phyloP scores from a whole-genome alignment of 1,140 invertebrate species.

The Scaptodrosophila lebanonensis region DNA sequence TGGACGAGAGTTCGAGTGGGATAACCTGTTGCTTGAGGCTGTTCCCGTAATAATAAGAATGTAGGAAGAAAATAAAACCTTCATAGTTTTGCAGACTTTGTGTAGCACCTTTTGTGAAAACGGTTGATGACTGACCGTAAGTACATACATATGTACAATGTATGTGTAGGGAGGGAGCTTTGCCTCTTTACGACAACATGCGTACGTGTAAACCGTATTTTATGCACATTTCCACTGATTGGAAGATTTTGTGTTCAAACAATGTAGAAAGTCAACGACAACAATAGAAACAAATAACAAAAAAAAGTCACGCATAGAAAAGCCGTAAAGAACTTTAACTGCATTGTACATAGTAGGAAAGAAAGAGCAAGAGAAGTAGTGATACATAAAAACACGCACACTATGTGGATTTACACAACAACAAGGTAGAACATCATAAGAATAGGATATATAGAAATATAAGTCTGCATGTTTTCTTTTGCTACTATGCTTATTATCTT shows the following conservation, averaged over 20 bases:
- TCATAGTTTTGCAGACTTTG: constrained; percentile 19
- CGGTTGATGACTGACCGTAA: constrained; percentile 9
- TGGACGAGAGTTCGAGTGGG: constrained; percentile 6
- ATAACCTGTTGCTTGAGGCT: constrained; percentile 63
- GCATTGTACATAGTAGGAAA: constrained; percentile 10
- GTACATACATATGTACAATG: constrained; percentile 9
- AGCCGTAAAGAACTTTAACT: constrained; percentile 26
- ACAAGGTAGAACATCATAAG: constrained; percentile 31
- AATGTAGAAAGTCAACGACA: constrained; percentile 45
- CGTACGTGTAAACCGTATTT: constrained; percentile 76
- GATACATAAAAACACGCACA: constrained; percentile 17
- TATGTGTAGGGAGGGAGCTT: constrained; percentile 31
- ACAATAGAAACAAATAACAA: constrained; percentile 27
- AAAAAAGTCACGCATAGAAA: constrained; percentile 17
- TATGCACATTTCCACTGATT: constrained; percentile 67
- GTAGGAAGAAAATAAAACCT: constrained; percentile 16
- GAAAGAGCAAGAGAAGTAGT: constrained; percentile 1
- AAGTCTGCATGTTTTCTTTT: not conserved
- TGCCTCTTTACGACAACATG: constrained; percentile 70
- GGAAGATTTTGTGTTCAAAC: constrained; percentile 69
- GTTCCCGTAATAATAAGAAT: constrained; percentile 7
- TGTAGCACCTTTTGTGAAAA: not conserved
- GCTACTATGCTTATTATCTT: constrained; percentile 77
- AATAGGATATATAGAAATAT: constrained; percentile 4
- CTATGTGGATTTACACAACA: constrained; percentile 12